Evolutionary conservation across 2,797 vertebrate genomes (phyloP).

Genomic region (Aplochiton taeniatus): DNA sequence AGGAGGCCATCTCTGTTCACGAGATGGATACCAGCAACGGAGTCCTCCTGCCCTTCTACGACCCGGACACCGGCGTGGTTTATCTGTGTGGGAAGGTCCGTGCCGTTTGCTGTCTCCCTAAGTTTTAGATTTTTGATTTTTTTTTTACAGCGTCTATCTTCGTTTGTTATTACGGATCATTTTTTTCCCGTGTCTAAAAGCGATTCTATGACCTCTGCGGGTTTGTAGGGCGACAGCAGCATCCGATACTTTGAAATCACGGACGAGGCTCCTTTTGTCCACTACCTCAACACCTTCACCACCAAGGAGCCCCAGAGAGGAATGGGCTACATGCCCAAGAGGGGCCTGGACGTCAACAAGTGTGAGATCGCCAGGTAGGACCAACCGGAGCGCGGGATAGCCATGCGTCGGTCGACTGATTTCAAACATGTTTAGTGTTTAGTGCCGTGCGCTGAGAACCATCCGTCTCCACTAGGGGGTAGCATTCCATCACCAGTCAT

Average conservation of each 20-base stretch:
- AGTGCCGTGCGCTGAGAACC: not conserved
- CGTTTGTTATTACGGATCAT: not conserved
- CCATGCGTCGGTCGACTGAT: not conserved
- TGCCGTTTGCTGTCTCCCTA: not conserved
- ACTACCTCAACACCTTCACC: slow-evolving; percentile 94
- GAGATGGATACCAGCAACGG: slow-evolving; percentile 98
- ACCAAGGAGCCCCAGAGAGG: slow-evolving; percentile 97
- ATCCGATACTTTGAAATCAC: slow-evolving; percentile 99
- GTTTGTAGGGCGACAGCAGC: slow-evolving; percentile 90
- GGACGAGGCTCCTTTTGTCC: slow-evolving; percentile 90
- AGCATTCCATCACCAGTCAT: slow-evolving; percentile 13
- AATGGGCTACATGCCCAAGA: slow-evolving; percentile 98
- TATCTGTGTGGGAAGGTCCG: slow-evolving; percentile 95
- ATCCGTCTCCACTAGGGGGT: slow-evolving; percentile 58
- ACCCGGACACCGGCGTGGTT: slow-evolving; percentile 91
- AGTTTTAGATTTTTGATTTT: not conserved
- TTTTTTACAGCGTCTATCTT: not conserved
- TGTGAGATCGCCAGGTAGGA: slow-evolving; percentile 95
- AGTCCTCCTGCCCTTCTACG: slow-evolving; percentile 93
- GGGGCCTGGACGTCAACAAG: slow-evolving; percentile 96
- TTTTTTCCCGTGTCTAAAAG: too few relatives aligned
- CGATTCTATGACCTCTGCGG: not conserved
- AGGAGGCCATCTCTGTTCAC: slow-evolving; percentile 88
- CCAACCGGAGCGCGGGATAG: not conserved
- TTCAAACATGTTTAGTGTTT: too few relatives aligned